Conservation (phyloP, 2,797 vertebrate species). For the Acanthurus tractus region DNA sequence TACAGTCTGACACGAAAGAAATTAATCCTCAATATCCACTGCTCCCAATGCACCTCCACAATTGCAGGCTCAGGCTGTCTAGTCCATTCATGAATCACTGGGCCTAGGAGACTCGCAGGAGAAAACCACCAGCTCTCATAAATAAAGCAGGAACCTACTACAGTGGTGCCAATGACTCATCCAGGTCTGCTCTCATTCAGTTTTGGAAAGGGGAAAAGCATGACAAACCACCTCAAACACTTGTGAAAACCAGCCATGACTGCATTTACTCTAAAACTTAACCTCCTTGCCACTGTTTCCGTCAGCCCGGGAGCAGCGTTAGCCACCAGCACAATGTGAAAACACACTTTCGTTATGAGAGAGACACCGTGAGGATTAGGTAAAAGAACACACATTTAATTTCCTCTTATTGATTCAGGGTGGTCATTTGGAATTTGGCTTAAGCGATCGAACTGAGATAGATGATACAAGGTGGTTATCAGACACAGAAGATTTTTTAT, state of each 20-base stretch:
- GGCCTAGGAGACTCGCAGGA: constrained; percentile 79
- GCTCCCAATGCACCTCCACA: constrained; percentile 81
- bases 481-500: constrained; percentile 56
- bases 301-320: constrained; percentile 22
- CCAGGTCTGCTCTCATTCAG: constrained; percentile 73
- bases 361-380: constrained; percentile 50
- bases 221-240: constrained; percentile 68
- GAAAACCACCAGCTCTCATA: constrained; percentile 84
- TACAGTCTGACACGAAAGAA: constrained; percentile 80
- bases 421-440: constrained; percentile 64
- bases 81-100: constrained; percentile 87
- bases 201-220: constrained; percentile 70
- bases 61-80: constrained; percentile 80
- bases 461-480: constrained; percentile 71
- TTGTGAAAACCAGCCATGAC: constrained; percentile 46
- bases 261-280: constrained; percentile 56
- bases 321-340: constrained; percentile 15
- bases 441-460: constrained; percentile 69
- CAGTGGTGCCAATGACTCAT: constrained; percentile 81
- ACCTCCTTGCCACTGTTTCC: constrained; percentile 27
- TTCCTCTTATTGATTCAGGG: constrained; percentile 68
- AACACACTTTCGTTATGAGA: constrained; percentile 46
- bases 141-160: constrained; percentile 84
- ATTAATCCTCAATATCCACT: constrained; percentile 85
- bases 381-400: constrained; percentile 67